Percentiles rank a stretch among this genome's conserved stretches.
Evolutionary conservation across 2,797 vertebrate species (phyloP).

Genomic region (Gallinago stenura): DNA sequence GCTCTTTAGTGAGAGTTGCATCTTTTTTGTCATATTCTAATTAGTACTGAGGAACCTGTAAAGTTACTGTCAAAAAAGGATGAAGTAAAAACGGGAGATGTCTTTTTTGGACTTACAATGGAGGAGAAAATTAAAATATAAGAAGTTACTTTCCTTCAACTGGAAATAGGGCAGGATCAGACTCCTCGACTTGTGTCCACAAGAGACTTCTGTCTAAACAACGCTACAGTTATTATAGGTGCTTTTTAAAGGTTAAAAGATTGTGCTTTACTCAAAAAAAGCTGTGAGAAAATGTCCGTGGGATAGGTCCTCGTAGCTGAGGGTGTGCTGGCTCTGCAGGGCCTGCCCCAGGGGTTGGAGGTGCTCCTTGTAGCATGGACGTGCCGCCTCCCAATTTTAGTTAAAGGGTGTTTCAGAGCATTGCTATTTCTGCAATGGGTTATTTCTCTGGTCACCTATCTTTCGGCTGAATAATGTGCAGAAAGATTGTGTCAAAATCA

Average conservation of each 20-base stretch:
- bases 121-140: background rate
- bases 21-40: background rate
- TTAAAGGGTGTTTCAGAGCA: background rate
- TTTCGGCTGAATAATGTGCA: background rate
- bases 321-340: background rate
- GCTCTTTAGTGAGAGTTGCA: background rate
- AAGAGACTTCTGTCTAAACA: background rate
- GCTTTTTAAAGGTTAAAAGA: background rate
- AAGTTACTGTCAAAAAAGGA: background rate
- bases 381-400: accelerated
- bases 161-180: background rate
- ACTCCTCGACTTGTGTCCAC: background rate
- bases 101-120: background rate
- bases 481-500: background rate
- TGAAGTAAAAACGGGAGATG: background rate
- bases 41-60: background rate
- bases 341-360: background rate
- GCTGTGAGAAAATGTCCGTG: background rate
- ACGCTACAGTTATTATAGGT: accelerated
- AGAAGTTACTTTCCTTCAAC: background rate
- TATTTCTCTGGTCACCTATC: background rate
- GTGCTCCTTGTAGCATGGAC: accelerated
- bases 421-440: background rate
- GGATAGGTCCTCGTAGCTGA: accelerated
- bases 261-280: background rate